Percentiles rank a stretch among this genome's conserved stretches.
Evolutionary conservation across 2,797 vertebrate species (phyloP).

Genomic region (Masticophis lateralis): DNA sequence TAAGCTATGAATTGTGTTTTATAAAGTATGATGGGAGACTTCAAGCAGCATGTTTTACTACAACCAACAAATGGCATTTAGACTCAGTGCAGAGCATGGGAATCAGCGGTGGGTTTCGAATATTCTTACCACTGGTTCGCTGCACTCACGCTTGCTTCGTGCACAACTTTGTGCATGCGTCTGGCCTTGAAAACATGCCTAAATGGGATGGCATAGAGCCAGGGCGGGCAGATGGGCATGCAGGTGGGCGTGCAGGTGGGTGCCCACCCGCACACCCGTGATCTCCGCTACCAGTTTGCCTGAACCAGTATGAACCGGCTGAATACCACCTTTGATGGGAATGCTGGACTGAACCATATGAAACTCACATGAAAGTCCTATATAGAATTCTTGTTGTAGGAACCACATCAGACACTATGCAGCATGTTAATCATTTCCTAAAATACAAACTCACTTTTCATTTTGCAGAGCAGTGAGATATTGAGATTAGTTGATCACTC

Average conservation of each 20-base stretch:
- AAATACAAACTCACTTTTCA: not conserved
- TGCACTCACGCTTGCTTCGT: accelerated
- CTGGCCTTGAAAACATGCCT: too few relatives aligned
- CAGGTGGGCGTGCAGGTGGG: too few relatives aligned
- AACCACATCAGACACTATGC: not conserved
- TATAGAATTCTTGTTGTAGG: not conserved
- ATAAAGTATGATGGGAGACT: not conserved
- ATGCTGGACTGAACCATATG: not conserved
- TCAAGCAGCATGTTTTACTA: not conserved
- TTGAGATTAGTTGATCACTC: not conserved
- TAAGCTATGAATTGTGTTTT: not conserved
- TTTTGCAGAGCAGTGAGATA: not conserved
- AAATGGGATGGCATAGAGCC: too few relatives aligned
- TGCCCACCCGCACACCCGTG: too few relatives aligned
- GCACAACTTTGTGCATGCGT: accelerated
- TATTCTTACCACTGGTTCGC: too few relatives aligned
- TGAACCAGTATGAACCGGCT: too few relatives aligned
- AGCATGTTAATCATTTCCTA: not conserved
- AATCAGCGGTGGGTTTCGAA: too few relatives aligned
- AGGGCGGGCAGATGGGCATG: too few relatives aligned
- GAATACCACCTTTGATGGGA: not conserved
- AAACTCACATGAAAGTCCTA: not conserved
- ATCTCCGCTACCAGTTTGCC: too few relatives aligned
- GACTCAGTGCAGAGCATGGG: not conserved
- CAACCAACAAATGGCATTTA: not conserved